Base-by-base conservation (phyloP, 2,113 vertebrate species). In the Crotalus horridus region DNA sequence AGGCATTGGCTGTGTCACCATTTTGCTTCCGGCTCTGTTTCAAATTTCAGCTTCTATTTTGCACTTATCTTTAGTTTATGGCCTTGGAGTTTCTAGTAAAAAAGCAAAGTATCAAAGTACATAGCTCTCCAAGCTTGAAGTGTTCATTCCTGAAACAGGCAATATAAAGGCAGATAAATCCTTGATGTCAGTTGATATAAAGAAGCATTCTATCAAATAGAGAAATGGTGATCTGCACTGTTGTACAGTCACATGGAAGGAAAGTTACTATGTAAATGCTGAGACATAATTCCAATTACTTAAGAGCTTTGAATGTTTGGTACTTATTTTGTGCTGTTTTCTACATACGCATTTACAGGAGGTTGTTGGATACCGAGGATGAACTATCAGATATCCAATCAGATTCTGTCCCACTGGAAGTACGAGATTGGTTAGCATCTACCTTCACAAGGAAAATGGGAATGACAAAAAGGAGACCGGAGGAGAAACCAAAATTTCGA, bases 401-500 rank as follows among this genome's bases (percentile, higher is more conserved):
- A 0, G 99, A 99, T 95, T 98, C 99, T 0, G 99, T 99, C 89
- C 99, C 99, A 0, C 97, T 97, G 10, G 99, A 99, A 96, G 99
- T 99, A 10, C 98, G 99, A 26, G 99, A 99, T 92, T 99, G 99
- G 99, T 95, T 99, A 97, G 99, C 99, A 1, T 99, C 99, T 61
- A 99, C 99, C 2, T 99, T 99, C 97, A 99, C 98, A 0, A 97
- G 99, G 92, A 99, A 99, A 97, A 99, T 99, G 99, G 99, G 99
- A 88, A 98, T 99, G 97, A 98, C 97, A 55, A 98, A 98, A 96
- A 98, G 99, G 43, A 98, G 98, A 53, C 98, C 98, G 0, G 99
- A 99, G 94, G 99, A 99, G 96, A 99, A 99, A 93, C 99, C 99
- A 3, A 98, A 98, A 97, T 99, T 99, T 97, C 98, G 99, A 92